phyloP scores from a whole-genome alignment of 2,113 vertebrate species.

The Hepsetus odoe region DNA sequence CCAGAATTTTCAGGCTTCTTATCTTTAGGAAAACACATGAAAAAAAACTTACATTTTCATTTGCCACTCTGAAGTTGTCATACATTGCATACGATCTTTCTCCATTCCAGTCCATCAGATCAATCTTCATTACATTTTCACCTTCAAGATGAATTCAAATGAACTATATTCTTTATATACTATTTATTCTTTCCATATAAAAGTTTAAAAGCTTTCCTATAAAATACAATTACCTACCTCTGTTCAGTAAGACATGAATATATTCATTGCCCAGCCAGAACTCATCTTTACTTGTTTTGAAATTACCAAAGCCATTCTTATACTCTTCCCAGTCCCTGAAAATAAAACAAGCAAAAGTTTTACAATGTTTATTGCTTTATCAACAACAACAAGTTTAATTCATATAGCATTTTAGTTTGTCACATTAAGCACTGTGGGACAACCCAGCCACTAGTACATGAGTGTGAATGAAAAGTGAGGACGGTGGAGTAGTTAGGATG shows the following conservation, averaged over 20 bases:
- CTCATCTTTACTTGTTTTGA: conserved; percentile 85
- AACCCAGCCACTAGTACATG: no score
- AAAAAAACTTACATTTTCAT: conserved; percentile 75
- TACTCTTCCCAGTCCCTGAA: conserved; percentile 87
- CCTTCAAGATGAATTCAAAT: conserved; percentile 65
- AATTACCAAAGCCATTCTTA: conserved; percentile 86
- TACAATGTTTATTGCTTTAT: no score
- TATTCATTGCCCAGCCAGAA: conserved; percentile 90
- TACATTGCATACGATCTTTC: conserved; percentile 80
- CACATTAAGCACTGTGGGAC: no score
- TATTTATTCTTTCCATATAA: background rate
- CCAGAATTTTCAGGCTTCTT: background rate
- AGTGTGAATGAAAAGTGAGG: no score
- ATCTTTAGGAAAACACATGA: background rate
- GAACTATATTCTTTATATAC: background rate
- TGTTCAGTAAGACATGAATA: conserved; percentile 78
- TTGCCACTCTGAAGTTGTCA: conserved; percentile 80
- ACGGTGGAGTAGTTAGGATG: no score
- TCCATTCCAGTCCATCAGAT: conserved; percentile 88
- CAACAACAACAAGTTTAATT: no score
- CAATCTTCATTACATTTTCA: conserved; percentile 82
- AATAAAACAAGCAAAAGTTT: conserved; percentile 14
- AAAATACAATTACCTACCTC: conserved; percentile 66
- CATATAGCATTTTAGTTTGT: no score
- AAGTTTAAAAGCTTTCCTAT: background rate